Evolutionary conservation across 2,888 invertebrate species (phyloP).

Genomic region (Tenthredo scrophulariae): DNA sequence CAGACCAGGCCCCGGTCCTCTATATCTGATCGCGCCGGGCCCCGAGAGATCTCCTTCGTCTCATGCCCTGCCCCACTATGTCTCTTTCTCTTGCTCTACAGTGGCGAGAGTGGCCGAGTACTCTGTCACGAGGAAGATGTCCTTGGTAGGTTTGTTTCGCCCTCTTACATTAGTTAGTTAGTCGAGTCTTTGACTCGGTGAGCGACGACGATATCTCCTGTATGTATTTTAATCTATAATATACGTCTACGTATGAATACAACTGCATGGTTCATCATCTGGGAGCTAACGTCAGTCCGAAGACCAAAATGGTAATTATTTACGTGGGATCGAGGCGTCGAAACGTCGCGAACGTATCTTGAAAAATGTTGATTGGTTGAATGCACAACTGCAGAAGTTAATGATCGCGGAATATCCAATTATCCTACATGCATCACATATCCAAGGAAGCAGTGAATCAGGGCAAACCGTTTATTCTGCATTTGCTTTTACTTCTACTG

Average conservation of each 20-base stretch:
- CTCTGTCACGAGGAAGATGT: conserved; percentile 45
- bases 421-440: neutral
- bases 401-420: neutral
- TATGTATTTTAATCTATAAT: neutral
- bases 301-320: neutral
- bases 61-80: conserved; percentile 51
- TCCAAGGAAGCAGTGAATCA: neutral
- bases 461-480: neutral
- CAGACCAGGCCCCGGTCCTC: conserved; percentile 70
- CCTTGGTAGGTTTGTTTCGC: conserved; percentile 54
- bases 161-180: conserved; percentile 42
- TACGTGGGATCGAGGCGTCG: neutral
- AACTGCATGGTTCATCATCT: neutral
- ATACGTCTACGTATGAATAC: neutral
- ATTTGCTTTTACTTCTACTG: neutral
- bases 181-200: neutral
- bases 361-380: conserved; percentile 4
- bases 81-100: conserved; percentile 40
- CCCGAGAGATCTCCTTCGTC: conserved; percentile 68
- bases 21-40: conserved; percentile 73
- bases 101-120: conserved; percentile 36
- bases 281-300: neutral
- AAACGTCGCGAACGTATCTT: neutral
- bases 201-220: neutral
- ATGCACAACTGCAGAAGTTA: neutral